A percentile compares a stretch with the other conserved stretches of the same genome.
phyloP scores from a whole-genome alignment of 2,888 invertebrate species.

The Mesorhabditis spiculigera region DNA sequence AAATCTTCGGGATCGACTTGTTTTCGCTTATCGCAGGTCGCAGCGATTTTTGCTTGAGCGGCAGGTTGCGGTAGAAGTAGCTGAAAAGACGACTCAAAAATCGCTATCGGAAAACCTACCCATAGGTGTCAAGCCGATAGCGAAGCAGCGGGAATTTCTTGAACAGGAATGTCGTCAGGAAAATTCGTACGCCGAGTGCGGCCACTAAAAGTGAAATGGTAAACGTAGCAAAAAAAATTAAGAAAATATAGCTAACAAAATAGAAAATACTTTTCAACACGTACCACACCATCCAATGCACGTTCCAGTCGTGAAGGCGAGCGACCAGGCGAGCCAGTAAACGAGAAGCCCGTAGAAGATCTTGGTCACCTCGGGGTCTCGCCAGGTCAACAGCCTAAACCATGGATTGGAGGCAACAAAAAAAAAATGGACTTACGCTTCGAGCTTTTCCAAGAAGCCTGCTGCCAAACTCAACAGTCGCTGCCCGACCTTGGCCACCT shows the following conservation, averaged over 20 bases:
- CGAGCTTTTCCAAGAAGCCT: constrained; percentile 60
- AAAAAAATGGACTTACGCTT: constrained; percentile 56
- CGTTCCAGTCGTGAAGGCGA: constrained; percentile 52
- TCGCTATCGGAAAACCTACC: constrained; percentile 30
- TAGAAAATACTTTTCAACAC: constrained; percentile 12
- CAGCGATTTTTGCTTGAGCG: constrained; percentile 14
- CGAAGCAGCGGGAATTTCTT: constrained; percentile 62
- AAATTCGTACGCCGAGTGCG: constrained; percentile 61
- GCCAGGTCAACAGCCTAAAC: constrained; percentile 61
- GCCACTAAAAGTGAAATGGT: constrained; percentile 20
- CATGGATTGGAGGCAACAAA: not conserved
- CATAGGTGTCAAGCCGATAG: constrained; percentile 56
- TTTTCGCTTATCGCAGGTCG: not conserved
- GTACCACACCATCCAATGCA: constrained; percentile 55
- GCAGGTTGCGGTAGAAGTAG: constrained; percentile 38
- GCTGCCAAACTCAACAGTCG: constrained; percentile 45
- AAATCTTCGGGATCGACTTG: constrained; percentile 8
- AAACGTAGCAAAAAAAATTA: not conserved
- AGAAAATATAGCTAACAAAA: not conserved
- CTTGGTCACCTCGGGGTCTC: constrained; percentile 56
- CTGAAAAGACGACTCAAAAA: constrained; percentile 1
- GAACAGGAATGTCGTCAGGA: constrained; percentile 62
- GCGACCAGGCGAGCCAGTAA: constrained; percentile 54
- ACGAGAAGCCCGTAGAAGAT: constrained; percentile 55
- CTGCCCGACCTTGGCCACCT: constrained; percentile 62